These are phyloP conservation scores for Acropternis orthonyx DNA, from an alignment of 2,797 vertebrate genomes.

Conservation along the genomic window DNA sequence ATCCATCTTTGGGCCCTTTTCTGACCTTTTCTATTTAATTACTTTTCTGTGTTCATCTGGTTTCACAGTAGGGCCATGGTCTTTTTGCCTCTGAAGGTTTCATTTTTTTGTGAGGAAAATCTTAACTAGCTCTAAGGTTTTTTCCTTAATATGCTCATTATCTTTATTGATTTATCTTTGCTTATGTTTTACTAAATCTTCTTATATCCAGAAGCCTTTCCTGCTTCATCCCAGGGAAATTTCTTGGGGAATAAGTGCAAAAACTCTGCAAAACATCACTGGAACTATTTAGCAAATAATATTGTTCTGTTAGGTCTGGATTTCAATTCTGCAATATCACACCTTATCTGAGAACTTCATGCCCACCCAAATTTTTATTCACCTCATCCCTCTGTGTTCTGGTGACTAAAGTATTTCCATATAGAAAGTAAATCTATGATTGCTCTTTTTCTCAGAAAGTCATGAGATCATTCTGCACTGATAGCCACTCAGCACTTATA, in stretches of 20 bases:
- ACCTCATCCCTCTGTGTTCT: background rate
- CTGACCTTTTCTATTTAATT: background rate
- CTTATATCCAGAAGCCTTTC: background rate
- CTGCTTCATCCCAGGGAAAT: background rate
- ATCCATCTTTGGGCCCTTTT: background rate
- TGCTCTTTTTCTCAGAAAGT: background rate
- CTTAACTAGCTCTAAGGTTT: background rate
- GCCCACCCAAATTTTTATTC: background rate
- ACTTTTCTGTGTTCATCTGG: background rate
- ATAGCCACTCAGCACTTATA: background rate
- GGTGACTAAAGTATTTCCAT: background rate
- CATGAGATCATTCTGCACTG: background rate
- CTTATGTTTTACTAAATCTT: background rate
- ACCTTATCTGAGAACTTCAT: background rate
- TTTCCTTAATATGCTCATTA: background rate
- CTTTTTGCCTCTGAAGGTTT: background rate
- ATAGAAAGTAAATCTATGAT: background rate
- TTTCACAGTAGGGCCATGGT: background rate
- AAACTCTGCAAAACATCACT: background rate
- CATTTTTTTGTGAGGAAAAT: background rate
- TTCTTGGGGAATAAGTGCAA: background rate
- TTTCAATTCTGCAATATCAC: background rate
- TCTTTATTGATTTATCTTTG: background rate
- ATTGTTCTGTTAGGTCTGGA: background rate
- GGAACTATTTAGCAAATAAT: background rate